These are phyloP conservation scores for Apodemia hepburni DNA, from an alignment of 2,888 invertebrate species.

Conservation along the genomic window DNA sequence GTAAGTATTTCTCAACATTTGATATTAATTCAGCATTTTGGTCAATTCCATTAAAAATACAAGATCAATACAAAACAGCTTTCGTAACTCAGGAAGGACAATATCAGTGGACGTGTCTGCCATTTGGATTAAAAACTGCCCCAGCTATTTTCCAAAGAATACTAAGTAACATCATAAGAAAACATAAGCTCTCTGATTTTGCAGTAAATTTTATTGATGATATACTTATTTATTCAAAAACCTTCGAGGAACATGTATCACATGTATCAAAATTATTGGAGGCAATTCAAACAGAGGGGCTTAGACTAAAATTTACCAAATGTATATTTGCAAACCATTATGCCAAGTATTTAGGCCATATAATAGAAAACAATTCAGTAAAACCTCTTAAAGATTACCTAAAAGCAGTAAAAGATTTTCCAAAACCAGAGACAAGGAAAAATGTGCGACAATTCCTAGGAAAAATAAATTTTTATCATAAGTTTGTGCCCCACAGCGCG, in stretches of 20 bases:
- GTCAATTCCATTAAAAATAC: conserved; percentile 41
- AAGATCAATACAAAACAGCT: conserved; percentile 39
- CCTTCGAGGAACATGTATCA: too few species aligned
- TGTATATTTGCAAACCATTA: background rate
- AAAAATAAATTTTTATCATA: background rate
- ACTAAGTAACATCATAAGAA: conserved; percentile 33
- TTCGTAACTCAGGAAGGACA: conserved; percentile 37
- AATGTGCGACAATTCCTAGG: background rate
- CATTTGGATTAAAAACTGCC: conserved; percentile 42
- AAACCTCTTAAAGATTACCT: too few species aligned
- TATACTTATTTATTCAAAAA: background rate
- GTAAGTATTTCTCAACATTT: conserved; percentile 40
- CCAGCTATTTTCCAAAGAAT: conserved; percentile 47
- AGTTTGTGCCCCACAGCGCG: background rate
- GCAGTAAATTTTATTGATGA: conserved; percentile 23
- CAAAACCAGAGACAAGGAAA: background rate
- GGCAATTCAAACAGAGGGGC: background rate
- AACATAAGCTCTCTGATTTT: conserved; percentile 22
- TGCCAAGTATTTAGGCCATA: background rate
- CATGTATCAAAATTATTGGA: background rate
- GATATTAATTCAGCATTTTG: conserved; percentile 50
- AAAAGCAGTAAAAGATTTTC: too few species aligned
- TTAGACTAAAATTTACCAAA: background rate
- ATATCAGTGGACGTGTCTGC: conserved; percentile 37
- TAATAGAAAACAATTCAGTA: background rate